Evolutionary conservation across 2,888 invertebrate genomes (phyloP).

Genomic region (Vesta saturnalis): DNA sequence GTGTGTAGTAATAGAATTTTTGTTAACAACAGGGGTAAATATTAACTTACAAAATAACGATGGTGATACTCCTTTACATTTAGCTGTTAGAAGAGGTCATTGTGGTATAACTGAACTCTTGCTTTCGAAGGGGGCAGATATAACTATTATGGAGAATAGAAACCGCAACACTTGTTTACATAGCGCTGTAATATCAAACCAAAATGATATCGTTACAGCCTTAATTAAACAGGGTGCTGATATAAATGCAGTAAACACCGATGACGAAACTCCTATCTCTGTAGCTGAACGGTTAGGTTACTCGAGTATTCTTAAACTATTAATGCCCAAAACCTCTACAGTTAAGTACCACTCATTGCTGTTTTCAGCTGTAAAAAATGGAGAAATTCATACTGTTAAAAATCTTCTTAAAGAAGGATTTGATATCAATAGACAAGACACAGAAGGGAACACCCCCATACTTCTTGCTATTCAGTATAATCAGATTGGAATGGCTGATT

Average conservation of each 20-base stretch:
- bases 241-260: neutral
- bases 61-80: neutral
- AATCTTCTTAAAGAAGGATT: neutral
- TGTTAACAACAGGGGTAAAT: neutral
- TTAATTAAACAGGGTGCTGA: neutral
- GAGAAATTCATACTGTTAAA: neutral
- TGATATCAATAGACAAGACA: neutral
- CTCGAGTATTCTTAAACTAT: neutral
- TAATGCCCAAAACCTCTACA: neutral
- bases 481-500: neutral
- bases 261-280: neutral
- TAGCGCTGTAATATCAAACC: neutral
- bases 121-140: neutral
- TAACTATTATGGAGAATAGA: neutral
- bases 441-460: neutral
- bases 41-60: neutral
- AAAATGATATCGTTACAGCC: neutral
- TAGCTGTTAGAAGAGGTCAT: neutral
- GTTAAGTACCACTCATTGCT: neutral
- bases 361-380: neutral
- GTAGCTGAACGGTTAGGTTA: neutral
- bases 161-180: neutral
- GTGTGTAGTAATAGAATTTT: neutral
- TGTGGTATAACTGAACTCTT: neutral
- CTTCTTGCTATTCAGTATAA: neutral